phyloP scores from a whole-genome alignment of 2,113 vertebrate species.

The Burhinus oedicnemus region DNA sequence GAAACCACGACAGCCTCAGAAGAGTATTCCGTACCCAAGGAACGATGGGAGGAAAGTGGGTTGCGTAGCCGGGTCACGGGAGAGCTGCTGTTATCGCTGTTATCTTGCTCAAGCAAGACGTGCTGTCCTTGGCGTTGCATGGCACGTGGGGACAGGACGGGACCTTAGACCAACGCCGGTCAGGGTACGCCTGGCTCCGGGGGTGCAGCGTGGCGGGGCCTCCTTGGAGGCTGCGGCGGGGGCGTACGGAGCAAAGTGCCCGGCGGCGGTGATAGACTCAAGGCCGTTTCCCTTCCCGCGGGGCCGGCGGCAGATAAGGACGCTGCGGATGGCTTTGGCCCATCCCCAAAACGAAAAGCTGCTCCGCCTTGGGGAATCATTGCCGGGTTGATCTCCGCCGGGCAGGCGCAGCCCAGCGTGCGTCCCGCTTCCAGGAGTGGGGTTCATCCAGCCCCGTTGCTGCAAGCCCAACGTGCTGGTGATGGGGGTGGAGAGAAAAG shows the following conservation, averaged over 20 bases:
- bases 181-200: fast-evolving
- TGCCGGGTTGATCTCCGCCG: not conserved
- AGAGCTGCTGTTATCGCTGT: not conserved
- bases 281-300: not conserved
- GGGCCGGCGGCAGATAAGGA: not conserved
- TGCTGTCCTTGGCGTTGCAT: not conserved
- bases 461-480: fast-evolving
- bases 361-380: not conserved
- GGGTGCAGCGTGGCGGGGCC: not conserved
- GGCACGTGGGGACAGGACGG: not conserved
- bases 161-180: not conserved
- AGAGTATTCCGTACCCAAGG: fast-evolving
- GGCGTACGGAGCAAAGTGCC: not conserved
- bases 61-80: not conserved
- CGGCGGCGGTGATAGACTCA: not conserved
- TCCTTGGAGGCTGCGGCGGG: not conserved
- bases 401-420: not conserved
- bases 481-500: not conserved
- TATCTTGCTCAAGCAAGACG: not conserved
- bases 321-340: not conserved
- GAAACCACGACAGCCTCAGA: not conserved
- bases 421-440: not conserved
- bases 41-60: fast-evolving
- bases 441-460: fast-evolving
- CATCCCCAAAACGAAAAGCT: not conserved